phyloP scores from a whole-genome alignment of 2,888 invertebrate species.

The Acanthosepion pharaonis region DNA sequence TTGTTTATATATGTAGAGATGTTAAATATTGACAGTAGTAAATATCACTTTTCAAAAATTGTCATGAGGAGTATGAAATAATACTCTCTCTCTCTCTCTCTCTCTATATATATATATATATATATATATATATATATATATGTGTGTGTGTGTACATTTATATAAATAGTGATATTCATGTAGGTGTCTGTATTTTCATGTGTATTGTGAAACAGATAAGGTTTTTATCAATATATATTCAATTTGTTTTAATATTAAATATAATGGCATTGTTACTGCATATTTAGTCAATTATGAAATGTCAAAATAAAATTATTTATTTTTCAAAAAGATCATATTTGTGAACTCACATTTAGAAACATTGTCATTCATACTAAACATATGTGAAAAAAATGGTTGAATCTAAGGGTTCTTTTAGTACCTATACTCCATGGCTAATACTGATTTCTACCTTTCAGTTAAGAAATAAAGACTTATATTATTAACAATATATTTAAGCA shows the following conservation, averaged over 20 bases:
- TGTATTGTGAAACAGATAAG: background rate
- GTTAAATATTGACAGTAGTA: background rate
- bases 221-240: background rate
- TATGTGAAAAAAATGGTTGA: constrained; percentile 33
- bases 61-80: background rate
- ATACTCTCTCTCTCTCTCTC: too few species aligned
- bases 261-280: background rate
- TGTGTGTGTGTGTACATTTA: background rate
- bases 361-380: background rate
- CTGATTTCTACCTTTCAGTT: background rate
- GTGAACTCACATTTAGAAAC: background rate
- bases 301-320: background rate
- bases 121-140: background rate
- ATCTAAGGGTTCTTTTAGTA: background rate
- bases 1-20: background rate
- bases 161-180: background rate
- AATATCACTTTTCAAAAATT: background rate
- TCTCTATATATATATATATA: background rate
- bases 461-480: background rate
- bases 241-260: background rate
- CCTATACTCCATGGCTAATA: background rate
- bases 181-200: background rate
- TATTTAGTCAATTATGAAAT: background rate
- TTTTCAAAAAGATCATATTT: background rate
- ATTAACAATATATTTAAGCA: background rate